phyloP scores from a whole-genome alignment of 2,888 invertebrate genomes.

The Erynnis tages region DNA sequence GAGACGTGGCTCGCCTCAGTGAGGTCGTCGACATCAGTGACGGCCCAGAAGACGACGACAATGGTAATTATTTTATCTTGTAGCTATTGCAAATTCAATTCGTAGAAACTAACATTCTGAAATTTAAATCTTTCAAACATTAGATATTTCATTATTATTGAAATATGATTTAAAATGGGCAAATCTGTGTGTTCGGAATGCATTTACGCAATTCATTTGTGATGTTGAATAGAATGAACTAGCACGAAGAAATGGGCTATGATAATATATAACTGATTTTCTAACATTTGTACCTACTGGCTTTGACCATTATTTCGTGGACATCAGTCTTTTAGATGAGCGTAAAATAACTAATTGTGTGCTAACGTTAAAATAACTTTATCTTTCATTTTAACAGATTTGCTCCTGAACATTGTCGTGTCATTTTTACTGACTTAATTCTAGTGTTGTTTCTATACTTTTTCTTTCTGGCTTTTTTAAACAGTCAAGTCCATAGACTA shows the following conservation, averaged over 20 bases:
- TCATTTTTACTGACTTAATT: slow-evolving; percentile 3
- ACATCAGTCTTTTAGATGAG: too few relatives aligned
- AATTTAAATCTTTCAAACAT: not conserved
- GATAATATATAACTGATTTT: too few relatives aligned
- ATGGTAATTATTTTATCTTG: slow-evolving; percentile 74
- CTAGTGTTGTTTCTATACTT: not conserved
- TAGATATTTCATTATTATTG: not conserved
- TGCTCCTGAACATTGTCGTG: slow-evolving; percentile 13
- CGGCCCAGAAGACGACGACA: slow-evolving; percentile 87
- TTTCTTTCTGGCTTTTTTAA: slow-evolving; percentile 7
- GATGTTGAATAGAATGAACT: too few relatives aligned
- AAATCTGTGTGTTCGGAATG: slow-evolving; percentile 22
- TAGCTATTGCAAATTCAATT: not conserved
- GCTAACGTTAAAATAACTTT: not conserved
- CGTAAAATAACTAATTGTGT: too few relatives aligned
- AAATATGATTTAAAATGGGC: not conserved
- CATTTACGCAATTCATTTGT: not conserved
- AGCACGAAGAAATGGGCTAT: too few relatives aligned
- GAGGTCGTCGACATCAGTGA: slow-evolving; percentile 87
- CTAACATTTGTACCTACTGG: too few relatives aligned
- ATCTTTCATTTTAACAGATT: slow-evolving; percentile 20
- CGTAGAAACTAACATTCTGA: not conserved
- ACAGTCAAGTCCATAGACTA: slow-evolving; percentile 2
- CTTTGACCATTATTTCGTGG: too few relatives aligned
- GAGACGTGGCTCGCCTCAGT: slow-evolving; percentile 86